A percentile compares a stretch with the other conserved stretches of the same genome.
Evolutionary conservation across 2,113 vertebrate genomes (phyloP).

Genomic region (Fulmarus glacialis): DNA sequence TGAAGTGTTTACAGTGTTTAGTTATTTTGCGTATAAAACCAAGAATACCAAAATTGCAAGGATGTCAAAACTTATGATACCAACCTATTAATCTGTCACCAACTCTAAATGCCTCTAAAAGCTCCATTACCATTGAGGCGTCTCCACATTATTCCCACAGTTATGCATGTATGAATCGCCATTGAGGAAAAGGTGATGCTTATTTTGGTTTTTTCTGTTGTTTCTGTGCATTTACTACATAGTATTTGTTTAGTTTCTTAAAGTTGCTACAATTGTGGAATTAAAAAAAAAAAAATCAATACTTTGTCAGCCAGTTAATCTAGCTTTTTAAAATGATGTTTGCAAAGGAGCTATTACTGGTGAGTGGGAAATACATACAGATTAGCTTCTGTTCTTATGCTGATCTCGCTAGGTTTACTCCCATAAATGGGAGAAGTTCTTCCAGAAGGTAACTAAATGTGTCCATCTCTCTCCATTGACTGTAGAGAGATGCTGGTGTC

Average conservation of each 20-base stretch:
- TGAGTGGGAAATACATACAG: neutral
- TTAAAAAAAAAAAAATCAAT: neutral
- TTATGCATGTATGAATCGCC: neutral
- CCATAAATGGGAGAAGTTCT: neutral
- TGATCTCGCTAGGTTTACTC: neutral
- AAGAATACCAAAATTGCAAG: neutral
- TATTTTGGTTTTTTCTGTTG: neutral
- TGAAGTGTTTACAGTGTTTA: neutral
- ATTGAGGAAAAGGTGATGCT: neutral
- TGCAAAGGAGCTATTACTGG: neutral
- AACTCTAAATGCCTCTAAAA: neutral
- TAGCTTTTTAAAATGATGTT: neutral
- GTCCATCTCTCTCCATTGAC: neutral
- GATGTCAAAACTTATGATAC: neutral
- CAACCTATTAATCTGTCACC: neutral
- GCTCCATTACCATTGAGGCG: neutral
- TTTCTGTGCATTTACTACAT: neutral
- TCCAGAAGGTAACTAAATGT: neutral
- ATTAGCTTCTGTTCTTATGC: neutral
- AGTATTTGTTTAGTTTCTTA: neutral
- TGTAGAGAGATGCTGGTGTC: neutral
- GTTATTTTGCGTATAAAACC: neutral
- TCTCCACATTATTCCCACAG: neutral
- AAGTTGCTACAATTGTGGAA: neutral
- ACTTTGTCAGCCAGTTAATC: neutral